Evolutionary conservation across 1,140 invertebrate species (phyloP).

Genomic region (Halesus radiatus): DNA sequence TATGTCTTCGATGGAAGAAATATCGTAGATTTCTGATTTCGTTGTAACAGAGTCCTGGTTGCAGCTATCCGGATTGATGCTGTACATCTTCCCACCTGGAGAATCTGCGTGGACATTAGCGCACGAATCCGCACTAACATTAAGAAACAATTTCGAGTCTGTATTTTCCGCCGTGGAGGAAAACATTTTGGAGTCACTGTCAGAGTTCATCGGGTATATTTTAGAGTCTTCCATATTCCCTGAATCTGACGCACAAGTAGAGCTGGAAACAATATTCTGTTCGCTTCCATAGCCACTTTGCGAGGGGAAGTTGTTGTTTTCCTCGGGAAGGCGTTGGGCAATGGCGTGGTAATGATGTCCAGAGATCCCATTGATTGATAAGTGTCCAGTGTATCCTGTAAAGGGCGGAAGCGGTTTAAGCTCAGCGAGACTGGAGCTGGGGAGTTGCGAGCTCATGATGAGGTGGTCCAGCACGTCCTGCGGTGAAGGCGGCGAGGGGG

Average conservation of each 20-base stretch:
- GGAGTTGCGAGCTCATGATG: constrained; percentile 72
- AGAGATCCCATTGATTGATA: constrained; percentile 87
- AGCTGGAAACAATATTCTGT: constrained; percentile 78
- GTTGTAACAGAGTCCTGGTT: constrained; percentile 66
- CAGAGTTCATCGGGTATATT: constrained; percentile 67
- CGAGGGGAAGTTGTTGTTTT: constrained; percentile 78
- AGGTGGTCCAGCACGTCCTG: constrained; percentile 76
- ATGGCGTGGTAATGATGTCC: constrained; percentile 90
- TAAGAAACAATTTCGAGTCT: constrained; percentile 66
- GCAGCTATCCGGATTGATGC: constrained; percentile 60
- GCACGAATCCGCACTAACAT: constrained; percentile 64
- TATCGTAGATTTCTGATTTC: constrained; percentile 76
- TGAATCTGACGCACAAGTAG: constrained; percentile 74
- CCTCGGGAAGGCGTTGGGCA: constrained; percentile 77
- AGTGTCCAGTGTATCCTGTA: constrained; percentile 85
- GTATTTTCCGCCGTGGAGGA: constrained; percentile 69
- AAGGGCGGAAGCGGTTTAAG: constrained; percentile 90
- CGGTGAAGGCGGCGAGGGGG: constrained; percentile 61
- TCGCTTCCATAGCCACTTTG: constrained; percentile 73
- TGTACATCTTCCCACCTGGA: constrained; percentile 65
- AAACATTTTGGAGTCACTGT: constrained; percentile 73
- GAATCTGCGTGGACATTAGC: constrained; percentile 63
- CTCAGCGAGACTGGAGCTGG: constrained; percentile 79
- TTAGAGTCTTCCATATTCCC: constrained; percentile 66
- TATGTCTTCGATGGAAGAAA: constrained; percentile 84